Conservation (phyloP, 2,797 vertebrate species). For the Lemur catta region DNA sequence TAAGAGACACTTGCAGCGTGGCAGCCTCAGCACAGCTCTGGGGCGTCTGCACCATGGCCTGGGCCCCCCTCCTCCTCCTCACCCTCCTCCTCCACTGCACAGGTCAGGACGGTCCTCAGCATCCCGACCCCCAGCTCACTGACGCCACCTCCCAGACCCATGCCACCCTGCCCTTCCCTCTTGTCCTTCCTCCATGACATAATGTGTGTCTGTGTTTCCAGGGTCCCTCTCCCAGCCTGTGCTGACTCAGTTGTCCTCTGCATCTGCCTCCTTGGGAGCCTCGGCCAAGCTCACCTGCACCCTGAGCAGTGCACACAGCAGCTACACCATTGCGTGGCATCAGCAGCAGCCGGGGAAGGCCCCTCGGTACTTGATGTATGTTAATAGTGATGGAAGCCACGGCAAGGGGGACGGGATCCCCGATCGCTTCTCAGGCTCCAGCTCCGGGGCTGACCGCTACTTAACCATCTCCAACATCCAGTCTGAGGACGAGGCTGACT, state of each 20-base stretch:
- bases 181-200: no score
- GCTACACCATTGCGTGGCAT: fast-evolving
- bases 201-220: no score
- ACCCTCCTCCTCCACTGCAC: not conserved
- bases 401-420: not conserved
- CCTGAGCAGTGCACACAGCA: not conserved
- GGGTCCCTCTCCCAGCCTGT: no score
- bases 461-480: not conserved
- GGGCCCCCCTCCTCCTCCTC: not conserved
- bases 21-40: not conserved
- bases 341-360: not conserved
- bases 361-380: fast-evolving
- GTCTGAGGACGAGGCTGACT: not conserved
- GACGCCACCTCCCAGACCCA: no score
- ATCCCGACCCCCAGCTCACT: no score
- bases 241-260: no score
- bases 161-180: no score
- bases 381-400: fast-evolving
- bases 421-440: not conserved
- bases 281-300: no score
- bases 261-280: no score
- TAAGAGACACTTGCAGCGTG: fast-evolving
- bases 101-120: not conserved
- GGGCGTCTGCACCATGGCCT: not conserved
- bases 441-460: not conserved